phyloP scores from a whole-genome alignment of 2,888 invertebrate genomes.

The Thecocarcelia acutangulata region DNA sequence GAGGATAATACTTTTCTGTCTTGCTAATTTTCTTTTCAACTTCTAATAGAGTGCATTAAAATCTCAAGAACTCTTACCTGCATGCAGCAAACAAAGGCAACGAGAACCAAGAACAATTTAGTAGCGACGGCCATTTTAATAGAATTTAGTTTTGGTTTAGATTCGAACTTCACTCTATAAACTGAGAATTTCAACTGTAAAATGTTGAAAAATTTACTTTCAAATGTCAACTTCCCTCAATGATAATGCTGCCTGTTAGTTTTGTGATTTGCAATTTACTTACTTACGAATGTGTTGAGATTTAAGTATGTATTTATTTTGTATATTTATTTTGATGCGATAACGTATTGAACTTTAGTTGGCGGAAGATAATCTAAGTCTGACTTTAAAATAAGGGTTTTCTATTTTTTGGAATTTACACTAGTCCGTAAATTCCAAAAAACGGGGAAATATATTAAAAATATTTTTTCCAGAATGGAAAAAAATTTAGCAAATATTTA shows the following conservation, averaged over 20 bases:
- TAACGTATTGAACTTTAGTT: conserved; percentile 58
- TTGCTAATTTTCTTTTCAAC: too few species aligned
- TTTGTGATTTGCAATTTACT: conserved; percentile 23
- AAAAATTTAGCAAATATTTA: too few species aligned
- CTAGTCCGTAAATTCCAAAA: too few species aligned
- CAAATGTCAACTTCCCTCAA: conserved; percentile 51
- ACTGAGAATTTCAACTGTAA: conserved; percentile 50
- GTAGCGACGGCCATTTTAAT: conserved; percentile 60
- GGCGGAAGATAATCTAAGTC: conserved; percentile 12
- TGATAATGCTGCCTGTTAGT: background rate
- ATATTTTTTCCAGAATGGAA: too few species aligned
- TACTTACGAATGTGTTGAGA: background rate
- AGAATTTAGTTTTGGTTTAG: conserved; percentile 12
- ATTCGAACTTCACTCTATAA: conserved; percentile 53
- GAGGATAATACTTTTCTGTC: too few species aligned
- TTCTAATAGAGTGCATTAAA: too few species aligned
- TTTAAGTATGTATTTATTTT: background rate
- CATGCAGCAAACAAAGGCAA: conserved; percentile 66
- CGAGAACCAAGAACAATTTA: conserved; percentile 62
- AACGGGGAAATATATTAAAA: too few species aligned
- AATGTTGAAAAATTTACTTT: conserved; percentile 19
- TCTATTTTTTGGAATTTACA: too few species aligned
- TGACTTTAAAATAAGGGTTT: background rate
- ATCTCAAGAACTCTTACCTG: conserved; percentile 60
- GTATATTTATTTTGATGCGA: conserved; percentile 13